phyloP scores from a whole-genome alignment of 2,797 vertebrate species.

The Carapus acus region DNA sequence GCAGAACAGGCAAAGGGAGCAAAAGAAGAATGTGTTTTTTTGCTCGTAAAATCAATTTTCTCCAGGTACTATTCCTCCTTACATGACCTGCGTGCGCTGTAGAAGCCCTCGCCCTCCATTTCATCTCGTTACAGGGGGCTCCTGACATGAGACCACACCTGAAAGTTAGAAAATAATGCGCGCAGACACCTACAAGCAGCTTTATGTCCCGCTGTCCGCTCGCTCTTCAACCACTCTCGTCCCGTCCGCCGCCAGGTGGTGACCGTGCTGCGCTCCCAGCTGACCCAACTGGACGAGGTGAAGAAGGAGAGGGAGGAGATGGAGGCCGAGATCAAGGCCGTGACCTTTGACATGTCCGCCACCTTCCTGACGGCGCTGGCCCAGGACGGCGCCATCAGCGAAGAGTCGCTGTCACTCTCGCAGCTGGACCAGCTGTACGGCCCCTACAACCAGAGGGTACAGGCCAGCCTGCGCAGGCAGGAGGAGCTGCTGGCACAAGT shows the following conservation, averaged over 20 bases:
- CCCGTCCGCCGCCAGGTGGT: slow-evolving; percentile 76
- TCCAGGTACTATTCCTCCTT: too few relatives aligned
- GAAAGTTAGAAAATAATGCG: too few relatives aligned
- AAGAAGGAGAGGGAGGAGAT: slow-evolving; percentile 88
- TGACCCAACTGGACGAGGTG: slow-evolving; percentile 81
- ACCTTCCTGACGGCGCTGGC: slow-evolving; percentile 87
- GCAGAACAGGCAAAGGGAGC: slow-evolving; percentile 44
- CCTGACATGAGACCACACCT: too few relatives aligned
- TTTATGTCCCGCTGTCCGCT: too few relatives aligned
- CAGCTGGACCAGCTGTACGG: slow-evolving; percentile 89
- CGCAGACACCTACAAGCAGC: too few relatives aligned
- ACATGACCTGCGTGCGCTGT: too few relatives aligned
- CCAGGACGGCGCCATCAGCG: slow-evolving; percentile 89
- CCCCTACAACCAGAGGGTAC: slow-evolving; percentile 80
- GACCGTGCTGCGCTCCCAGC: slow-evolving; percentile 81
- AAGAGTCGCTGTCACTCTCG: slow-evolving; percentile 84
- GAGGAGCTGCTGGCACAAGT: slow-evolving; percentile 86
- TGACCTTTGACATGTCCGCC: slow-evolving; percentile 91
- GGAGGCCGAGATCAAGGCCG: slow-evolving; percentile 87
- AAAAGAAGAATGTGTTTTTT: slow-evolving; percentile 22
- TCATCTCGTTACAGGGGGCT: too few relatives aligned
- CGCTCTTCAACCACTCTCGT: not conserved
- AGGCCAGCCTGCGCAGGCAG: slow-evolving; percentile 82
- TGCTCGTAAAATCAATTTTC: not conserved
- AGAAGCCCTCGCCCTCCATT: too few relatives aligned